Conservation (phyloP, 1,140 invertebrate genomes). For the Branchinecta lynchi region DNA sequence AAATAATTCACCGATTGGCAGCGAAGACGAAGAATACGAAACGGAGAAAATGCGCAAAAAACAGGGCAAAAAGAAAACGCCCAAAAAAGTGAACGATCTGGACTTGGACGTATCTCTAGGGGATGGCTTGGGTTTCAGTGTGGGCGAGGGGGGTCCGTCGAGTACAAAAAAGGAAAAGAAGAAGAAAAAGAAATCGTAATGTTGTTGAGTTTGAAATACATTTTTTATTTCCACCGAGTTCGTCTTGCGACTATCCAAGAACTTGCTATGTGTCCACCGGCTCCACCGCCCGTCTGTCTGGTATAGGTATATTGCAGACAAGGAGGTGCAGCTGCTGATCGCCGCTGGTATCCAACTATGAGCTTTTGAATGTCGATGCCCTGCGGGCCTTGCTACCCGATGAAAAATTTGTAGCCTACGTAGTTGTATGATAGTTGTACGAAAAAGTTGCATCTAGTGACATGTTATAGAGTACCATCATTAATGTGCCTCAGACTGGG, state of each 20-base stretch:
- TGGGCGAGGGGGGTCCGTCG: neutral
- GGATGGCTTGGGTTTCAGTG: neutral
- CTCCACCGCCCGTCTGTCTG: too few species aligned
- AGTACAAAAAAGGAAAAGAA: constrained; percentile 10
- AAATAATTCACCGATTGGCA: neutral
- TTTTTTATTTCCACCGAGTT: constrained; percentile 1
- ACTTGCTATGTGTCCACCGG: too few species aligned
- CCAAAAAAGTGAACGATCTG: neutral
- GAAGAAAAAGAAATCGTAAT: constrained; percentile 1
- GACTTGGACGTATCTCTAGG: neutral
- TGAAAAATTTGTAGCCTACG: too few species aligned
- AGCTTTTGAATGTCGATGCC: too few species aligned
- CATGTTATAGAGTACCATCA: too few species aligned
- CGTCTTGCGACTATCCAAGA: neutral
- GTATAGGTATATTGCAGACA: too few species aligned
- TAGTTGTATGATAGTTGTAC: too few species aligned
- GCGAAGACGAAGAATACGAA: constrained; percentile 3
- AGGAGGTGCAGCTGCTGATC: too few species aligned
- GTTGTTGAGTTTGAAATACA: neutral
- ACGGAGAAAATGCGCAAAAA: neutral
- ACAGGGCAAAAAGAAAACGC: neutral
- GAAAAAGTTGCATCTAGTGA: too few species aligned
- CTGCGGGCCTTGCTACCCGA: too few species aligned
- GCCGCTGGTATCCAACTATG: too few species aligned
- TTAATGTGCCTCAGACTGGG: too few species aligned